Percentiles rank a stretch among this genome's conserved stretches.
These are phyloP conservation scores for Papilio xuthus DNA, from an alignment of 1,140 invertebrate genomes.

Conservation along the genomic window DNA sequence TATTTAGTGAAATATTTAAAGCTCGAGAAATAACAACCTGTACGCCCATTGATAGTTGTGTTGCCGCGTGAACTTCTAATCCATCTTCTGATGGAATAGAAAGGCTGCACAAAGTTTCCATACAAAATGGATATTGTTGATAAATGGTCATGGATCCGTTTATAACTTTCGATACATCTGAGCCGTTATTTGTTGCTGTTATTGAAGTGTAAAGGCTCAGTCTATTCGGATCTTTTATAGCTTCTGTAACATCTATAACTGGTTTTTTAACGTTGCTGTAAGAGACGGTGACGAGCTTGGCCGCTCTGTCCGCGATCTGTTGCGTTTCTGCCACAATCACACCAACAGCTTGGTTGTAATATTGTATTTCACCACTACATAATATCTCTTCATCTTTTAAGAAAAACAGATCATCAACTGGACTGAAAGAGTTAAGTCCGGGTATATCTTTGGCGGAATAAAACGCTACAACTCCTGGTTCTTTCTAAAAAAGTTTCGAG, in stretches of 20 bases:
- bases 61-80: conserved; percentile 82
- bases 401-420: conserved; percentile 47
- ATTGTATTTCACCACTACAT: conserved; percentile 78
- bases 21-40: conserved; percentile 81
- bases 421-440: conserved; percentile 84
- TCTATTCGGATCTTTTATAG: conserved; percentile 55
- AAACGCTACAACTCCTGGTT: conserved; percentile 87
- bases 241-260: conserved; percentile 55
- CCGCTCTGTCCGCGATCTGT: conserved; percentile 83
- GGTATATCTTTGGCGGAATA: conserved; percentile 89
- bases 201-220: conserved; percentile 57
- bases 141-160: conserved; percentile 58
- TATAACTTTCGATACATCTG: conserved; percentile 59
- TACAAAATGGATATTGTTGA: conserved; percentile 58
- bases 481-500: conserved; percentile 69
- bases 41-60: conserved; percentile 83
- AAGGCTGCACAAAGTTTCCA: conserved; percentile 83
- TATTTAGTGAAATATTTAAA: conserved; percentile 77
- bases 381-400: conserved; percentile 78
- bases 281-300: conserved; percentile 84
- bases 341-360: conserved; percentile 88
- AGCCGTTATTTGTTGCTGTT: conserved; percentile 52
- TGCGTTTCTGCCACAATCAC: conserved; percentile 86
- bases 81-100: conserved; percentile 85
- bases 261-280: conserved; percentile 76